phyloP scores from a whole-genome alignment of 1,140 invertebrate genomes.

The Sycophila sp. region DNA sequence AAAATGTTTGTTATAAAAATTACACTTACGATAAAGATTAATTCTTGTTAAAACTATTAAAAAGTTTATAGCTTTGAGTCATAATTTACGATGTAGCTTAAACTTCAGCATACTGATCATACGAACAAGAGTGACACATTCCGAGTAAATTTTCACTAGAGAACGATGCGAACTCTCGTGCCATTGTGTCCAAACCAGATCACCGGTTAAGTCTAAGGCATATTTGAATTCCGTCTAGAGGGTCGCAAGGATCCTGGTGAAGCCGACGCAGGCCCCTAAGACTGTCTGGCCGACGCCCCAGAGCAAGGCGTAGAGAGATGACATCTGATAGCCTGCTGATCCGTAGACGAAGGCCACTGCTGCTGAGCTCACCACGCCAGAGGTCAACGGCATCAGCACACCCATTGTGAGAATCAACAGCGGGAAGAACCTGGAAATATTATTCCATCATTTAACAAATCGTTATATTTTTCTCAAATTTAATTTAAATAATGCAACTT shows the following conservation, averaged over 20 bases:
- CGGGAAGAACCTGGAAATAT: conserved; percentile 80
- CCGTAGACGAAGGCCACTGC: conserved; percentile 93
- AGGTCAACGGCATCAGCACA: conserved; percentile 83
- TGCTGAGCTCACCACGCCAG: conserved; percentile 89
- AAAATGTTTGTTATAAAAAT: too few relatives aligned
- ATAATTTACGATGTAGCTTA: too few relatives aligned
- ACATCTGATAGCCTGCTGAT: conserved; percentile 88
- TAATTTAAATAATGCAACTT: neutral
- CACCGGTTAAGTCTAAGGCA: too few relatives aligned
- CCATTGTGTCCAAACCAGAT: too few relatives aligned
- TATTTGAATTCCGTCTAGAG: conserved; percentile 69
- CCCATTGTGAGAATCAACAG: conserved; percentile 89
- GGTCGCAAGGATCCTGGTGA: conserved; percentile 91
- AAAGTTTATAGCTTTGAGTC: too few relatives aligned
- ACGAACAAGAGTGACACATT: too few relatives aligned
- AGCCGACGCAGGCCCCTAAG: conserved; percentile 86
- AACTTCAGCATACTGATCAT: too few relatives aligned
- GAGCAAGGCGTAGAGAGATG: conserved; percentile 87
- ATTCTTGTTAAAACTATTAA: too few relatives aligned
- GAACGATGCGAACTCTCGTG: too few relatives aligned
- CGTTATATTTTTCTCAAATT: too few relatives aligned
- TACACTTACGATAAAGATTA: too few relatives aligned
- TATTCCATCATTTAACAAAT: neutral
- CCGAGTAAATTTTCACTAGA: too few relatives aligned
- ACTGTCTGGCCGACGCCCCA: conserved; percentile 96